Evolutionary conservation across 2,888 invertebrate species (phyloP), one percentile per base, ranked within the genome.

Genomic region (Archips xylosteana): DNA sequence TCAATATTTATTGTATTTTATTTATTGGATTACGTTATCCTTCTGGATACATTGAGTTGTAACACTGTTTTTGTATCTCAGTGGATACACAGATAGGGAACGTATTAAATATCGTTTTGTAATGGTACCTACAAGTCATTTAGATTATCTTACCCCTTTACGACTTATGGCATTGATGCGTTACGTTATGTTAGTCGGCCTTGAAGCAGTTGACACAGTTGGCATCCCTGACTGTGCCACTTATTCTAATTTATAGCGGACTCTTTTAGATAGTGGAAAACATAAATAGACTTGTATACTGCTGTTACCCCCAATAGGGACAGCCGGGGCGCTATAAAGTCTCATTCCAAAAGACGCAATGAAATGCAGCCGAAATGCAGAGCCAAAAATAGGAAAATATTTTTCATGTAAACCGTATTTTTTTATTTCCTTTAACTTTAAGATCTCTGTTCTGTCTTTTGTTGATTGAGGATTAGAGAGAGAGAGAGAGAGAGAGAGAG

Each of bases 171-270:
- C 34, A 57, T 3, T 57, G 23, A 59, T 63, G 45, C 54, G 15
- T 63, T 23, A 39, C 34, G 34, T 68, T 54, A 49, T 4, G 49
- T 59, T 15, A n/a, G 6, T 5, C 23, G 10, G 10, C 54, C 54
- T 57, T 34, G 32, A 47, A 63, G 60, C n/a, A 12, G n/a, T 54
- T 45, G 67, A 67, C 73, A 64, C 61, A 74, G 65, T 70, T 74
- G 74, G 74, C 69, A 74, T 65, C 71, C 71, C 71, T 65, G 6
- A 45, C 47, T 63, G 67, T 63, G 49, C 60, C 68, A 71, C 64
- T 75, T 68, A 69, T 71, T 75, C 59, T 75, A 75, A 75, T 75
- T 75, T 75, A 75, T 75, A 64, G 71, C 60, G 45, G 71, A 51
- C 75, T 75, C 71, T 71, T 68, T 71, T 54, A 36, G 69, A 34